Base-by-base conservation (phyloP, 2,888 invertebrate genomes). In the Aphelenchoides bicaudatus region DNA sequence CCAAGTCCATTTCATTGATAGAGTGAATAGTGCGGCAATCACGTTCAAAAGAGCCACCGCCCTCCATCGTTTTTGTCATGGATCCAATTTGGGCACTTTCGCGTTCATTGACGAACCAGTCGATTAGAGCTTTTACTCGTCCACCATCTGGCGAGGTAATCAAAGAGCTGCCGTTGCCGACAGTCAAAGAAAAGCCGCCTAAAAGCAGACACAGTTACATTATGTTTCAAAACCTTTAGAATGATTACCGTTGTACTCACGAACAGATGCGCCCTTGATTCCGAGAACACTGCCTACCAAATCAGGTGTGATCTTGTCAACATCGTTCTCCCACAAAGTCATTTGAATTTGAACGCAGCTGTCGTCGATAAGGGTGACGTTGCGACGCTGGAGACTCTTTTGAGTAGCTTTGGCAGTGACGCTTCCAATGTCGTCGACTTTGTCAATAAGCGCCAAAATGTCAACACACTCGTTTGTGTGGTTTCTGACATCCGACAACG, bases 291-390 rank as follows among this genome's bases (percentile, higher is more conserved):
- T 29, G 5, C 58, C 61, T 27, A 56, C 30, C 30, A 39, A 13
- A 1, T 53, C 58, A 6, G 62, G 52, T 10, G 49, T 87, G 72
- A 88, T 86, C 79, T 94, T 94, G 58, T 85, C 86, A 0, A 94
- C 93, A 77, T 89, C 68, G 30, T 83, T 84, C 2, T 90, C 91
- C 98, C 98, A 98, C 0, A 98, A 80, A 0, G 93, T 92, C 2
- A 94, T 78, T n/a, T 82, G 82, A 23, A 90, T 86, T 61, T 87
- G 86, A 37, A 86, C 86, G 56, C 87, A 87, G 16, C 89, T 86
- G 61, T 87, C 85, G 81, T 98, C 98, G 0, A 96, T 88, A 3
- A 98, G 79, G 2, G 85, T 85, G 3, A 96, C 73, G 66, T 96
- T 94, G 56, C 91, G 85, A 79, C 98, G 98, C 71, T 86, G 88